Evolutionary conservation across 1,140 invertebrate genomes (phyloP), one percentile per base, ranked within the genome.

Genomic region (Drosophila nigromelanica): DNA sequence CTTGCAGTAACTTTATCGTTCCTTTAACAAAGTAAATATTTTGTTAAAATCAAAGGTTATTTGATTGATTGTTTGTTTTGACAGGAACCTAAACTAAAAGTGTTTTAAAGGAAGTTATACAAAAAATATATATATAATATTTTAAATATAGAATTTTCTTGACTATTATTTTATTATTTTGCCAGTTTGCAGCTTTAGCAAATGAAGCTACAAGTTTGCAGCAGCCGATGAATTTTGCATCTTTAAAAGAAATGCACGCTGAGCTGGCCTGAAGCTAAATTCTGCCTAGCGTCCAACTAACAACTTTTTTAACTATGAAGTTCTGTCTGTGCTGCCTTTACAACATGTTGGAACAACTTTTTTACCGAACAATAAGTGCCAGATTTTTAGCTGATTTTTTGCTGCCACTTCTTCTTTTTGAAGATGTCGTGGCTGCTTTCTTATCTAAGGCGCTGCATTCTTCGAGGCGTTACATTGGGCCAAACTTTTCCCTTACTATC

Each of bases 361-460:
- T 18, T 27, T 39, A 4, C 10, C 18, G 14, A 52, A 52, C 39
- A 52, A 70, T 48, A 45, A 63, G 59, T 55, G 50, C 59, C 39
- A 51, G 39, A 45, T 69, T 69, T 52, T 72, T 59, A 12, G 27
- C 30, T 37, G 33, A 37, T 37, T 40, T 52, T 51, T 48, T 52
- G 18, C 37, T 3, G 7, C 33, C 2, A 35, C 33, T 8, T 8
- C 33, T 35, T 2, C 8, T 58, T 67, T 33, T 45, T 43, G 52
- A 5, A 27, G 18, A 14, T 40, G 27, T 48, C 40, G 45, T 24
- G 55, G 14, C 45, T 42, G 40, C 7, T 37, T 58, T 71, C 67
- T 74, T 74, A 74, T 74, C 72, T 58, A 4, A 14, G n/a, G 24
- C 21, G 47, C n/a, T 15, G 48, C 62, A 66, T 72, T 67, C 62